Percentiles rank a stretch among this genome's conserved stretches.
Conservation (phyloP, 2,888 invertebrate species). For the Catotricha subobsoleta region DNA sequence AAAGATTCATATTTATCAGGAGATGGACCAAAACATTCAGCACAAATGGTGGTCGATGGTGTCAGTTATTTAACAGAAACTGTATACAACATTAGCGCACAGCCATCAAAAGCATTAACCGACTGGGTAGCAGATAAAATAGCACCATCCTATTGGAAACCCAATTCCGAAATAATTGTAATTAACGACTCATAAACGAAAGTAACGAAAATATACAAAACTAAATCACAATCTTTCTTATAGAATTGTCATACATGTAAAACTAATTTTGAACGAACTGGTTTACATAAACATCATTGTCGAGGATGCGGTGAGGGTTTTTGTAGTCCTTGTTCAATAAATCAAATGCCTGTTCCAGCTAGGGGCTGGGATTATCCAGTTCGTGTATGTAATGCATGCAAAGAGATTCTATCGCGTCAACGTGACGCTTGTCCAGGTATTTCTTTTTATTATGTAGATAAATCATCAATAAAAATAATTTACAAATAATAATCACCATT, state of each 20-base stretch:
- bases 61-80: constrained; percentile 43
- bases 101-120: constrained; percentile 48
- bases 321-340: constrained; percentile 52
- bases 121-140: constrained; percentile 54
- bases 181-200: no score
- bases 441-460: neutral
- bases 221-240: constrained; percentile 9
- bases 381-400: constrained; percentile 56
- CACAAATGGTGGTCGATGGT: constrained; percentile 45
- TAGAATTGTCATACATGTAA: constrained; percentile 50
- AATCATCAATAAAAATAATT: neutral
- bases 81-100: constrained; percentile 44
- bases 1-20: constrained; percentile 33
- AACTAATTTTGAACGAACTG: constrained; percentile 34
- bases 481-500: neutral
- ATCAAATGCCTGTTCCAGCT: constrained; percentile 46
- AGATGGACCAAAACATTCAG: constrained; percentile 35
- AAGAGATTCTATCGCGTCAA: constrained; percentile 19
- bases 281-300: constrained; percentile 52
- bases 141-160: constrained; percentile 64
- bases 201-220: no score
- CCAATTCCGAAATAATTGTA: constrained; percentile 55
- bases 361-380: constrained; percentile 55
- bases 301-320: constrained; percentile 65
- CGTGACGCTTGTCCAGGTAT: constrained; percentile 21